These are phyloP conservation scores for Lutraria lutraria DNA, from an alignment of 2,888 invertebrate genomes.

Conservation along the genomic window DNA sequence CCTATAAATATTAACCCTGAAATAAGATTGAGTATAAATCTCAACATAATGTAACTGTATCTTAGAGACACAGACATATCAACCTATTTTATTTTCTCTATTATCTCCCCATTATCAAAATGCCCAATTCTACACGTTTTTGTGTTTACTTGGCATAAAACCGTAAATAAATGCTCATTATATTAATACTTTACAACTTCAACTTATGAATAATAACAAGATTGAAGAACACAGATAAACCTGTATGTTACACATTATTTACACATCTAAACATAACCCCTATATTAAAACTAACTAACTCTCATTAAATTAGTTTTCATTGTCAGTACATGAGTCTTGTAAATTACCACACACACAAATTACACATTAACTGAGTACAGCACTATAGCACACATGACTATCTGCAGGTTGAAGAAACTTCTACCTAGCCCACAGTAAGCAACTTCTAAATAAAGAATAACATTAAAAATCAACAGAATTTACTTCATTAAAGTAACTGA, in stretches of 20 bases:
- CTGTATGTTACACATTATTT: not conserved
- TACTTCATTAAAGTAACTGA: no score
- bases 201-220: not conserved
- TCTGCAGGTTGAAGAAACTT: no score
- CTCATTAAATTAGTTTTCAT: not conserved
- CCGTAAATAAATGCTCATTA: not conserved
- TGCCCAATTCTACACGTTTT: not conserved
- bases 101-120: not conserved
- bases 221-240: not conserved
- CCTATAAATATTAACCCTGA: not conserved
- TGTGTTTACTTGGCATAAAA: no score
- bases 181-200: not conserved
- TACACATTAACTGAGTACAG: not conserved
- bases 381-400: not conserved
- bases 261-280: not conserved
- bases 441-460: no score
- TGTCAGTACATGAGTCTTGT: not conserved
- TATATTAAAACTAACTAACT: not conserved
- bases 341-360: not conserved
- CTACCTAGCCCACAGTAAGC: no score
- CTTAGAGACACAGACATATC: not conserved
- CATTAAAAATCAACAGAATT: no score
- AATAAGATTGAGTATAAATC: not conserved
- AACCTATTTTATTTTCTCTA: not conserved
- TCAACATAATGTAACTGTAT: not conserved